Evolutionary conservation across 1,140 invertebrate species (phyloP).

Genomic region (Lamellibrachia luymesi): DNA sequence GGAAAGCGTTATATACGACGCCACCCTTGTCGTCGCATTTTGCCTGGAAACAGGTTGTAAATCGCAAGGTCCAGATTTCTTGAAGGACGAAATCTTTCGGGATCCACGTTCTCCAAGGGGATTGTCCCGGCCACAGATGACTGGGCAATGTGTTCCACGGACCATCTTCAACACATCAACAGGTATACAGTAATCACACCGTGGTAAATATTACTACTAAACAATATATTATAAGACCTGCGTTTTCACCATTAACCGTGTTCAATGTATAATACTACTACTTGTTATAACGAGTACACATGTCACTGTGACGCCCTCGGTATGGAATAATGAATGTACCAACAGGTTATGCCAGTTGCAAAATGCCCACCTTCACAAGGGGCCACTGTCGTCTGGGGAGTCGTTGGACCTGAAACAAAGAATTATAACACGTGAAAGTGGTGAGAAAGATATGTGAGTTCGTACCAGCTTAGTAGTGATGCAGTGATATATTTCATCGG

Average conservation of each 20-base stretch:
- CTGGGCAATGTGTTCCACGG: background rate
- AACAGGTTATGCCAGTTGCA: background rate
- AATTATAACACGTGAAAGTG: background rate
- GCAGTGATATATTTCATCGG: background rate
- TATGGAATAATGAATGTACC: background rate
- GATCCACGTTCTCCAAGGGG: background rate
- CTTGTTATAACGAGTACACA: background rate
- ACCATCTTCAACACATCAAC: no score
- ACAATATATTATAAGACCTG: no score
- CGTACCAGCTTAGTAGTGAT: background rate
- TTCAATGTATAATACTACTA: no score
- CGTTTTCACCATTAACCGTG: no score
- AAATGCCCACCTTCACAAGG: background rate
- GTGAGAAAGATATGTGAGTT: background rate
- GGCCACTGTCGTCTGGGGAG: background rate
- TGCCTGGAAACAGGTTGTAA: background rate
- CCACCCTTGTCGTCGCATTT: background rate
- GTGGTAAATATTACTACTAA: no score
- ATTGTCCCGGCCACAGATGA: background rate
- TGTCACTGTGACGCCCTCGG: background rate
- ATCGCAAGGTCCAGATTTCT: background rate
- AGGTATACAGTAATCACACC: no score
- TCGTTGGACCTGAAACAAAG: background rate
- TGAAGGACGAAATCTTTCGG: background rate
- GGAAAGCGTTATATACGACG: background rate